phyloP scores from a whole-genome alignment of 2,888 invertebrate species.

The Cataglyphis cursor region DNA sequence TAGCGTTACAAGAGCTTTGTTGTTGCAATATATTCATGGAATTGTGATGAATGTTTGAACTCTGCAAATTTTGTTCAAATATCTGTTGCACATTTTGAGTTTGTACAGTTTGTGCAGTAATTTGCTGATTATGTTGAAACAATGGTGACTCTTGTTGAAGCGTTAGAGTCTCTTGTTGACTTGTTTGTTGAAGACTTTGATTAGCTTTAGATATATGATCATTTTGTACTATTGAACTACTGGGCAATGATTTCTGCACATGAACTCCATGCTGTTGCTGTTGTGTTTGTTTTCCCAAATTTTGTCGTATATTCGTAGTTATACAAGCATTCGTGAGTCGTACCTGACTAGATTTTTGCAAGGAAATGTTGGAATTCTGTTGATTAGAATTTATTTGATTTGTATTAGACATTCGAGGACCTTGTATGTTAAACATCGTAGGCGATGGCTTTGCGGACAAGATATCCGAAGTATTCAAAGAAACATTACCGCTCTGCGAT shows the following conservation, averaged over 20 bases:
- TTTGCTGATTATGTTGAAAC: conserved; percentile 83
- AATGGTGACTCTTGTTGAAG: conserved; percentile 77
- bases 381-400: conserved; percentile 70
- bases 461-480: conserved; percentile 63
- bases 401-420: conserved; percentile 68
- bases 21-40: conserved; percentile 76
- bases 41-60: conserved; percentile 75
- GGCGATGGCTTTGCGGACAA: conserved; percentile 64
- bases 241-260: conserved; percentile 72
- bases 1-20: conserved; percentile 77
- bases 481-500: conserved; percentile 62
- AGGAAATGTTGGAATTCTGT: conserved; percentile 69
- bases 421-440: conserved; percentile 68
- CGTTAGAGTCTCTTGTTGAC: conserved; percentile 74
- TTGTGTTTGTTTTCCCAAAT: conserved; percentile 66
- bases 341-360: conserved; percentile 76
- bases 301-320: conserved; percentile 71
- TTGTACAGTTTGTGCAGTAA: conserved; percentile 82
- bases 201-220: conserved; percentile 80
- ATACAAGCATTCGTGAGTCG: conserved; percentile 73
- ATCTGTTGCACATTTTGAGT: conserved; percentile 83
- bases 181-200: conserved; percentile 76
- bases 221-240: conserved; percentile 75
- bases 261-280: conserved; percentile 69
- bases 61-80: conserved; percentile 83